phyloP scores from a whole-genome alignment of 2,888 invertebrate genomes.

The Lordiphosa andalusiaca region DNA sequence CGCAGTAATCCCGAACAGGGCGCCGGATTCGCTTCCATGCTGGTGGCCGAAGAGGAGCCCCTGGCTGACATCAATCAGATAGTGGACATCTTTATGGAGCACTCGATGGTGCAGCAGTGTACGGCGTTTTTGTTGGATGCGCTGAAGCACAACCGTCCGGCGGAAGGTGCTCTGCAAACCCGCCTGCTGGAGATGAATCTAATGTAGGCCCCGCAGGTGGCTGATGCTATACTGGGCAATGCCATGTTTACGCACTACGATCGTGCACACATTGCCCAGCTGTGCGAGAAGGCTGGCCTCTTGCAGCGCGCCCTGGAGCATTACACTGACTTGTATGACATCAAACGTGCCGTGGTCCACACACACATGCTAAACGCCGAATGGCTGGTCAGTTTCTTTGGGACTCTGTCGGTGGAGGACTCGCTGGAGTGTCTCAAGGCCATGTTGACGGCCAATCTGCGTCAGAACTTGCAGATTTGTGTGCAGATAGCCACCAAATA shows the following conservation, averaged over 20 bases:
- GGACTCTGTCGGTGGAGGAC: conserved; percentile 98
- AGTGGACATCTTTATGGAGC: conserved; percentile 99
- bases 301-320: conserved; percentile 98
- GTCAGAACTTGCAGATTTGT: conserved; percentile 95
- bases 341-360: conserved; percentile 99
- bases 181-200: conserved; percentile 99
- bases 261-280: conserved; percentile 97
- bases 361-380: conserved; percentile 97
- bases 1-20: conserved; percentile 98
- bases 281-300: conserved; percentile 99
- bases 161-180: conserved; percentile 98
- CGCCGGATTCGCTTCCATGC: conserved; percentile 95
- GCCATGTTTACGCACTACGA: conserved; percentile 99
- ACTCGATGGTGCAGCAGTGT: conserved; percentile 99
- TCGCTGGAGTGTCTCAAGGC: conserved; percentile 98
- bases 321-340: conserved; percentile 99
- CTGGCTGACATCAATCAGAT: conserved; percentile 98
- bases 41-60: conserved; percentile 98
- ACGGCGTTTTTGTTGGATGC: conserved; percentile 99
- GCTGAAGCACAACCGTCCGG: conserved; percentile 96
- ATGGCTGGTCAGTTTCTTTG: conserved; percentile 99
- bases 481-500: conserved; percentile 99
- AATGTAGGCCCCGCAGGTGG: conserved; percentile 99
- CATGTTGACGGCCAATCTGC: conserved; percentile 98
- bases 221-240: conserved; percentile 99